A percentile compares a stretch with the other conserved stretches of the same genome.
phyloP scores from a whole-genome alignment of 2,797 vertebrate species.

The Spinus pinus region DNA sequence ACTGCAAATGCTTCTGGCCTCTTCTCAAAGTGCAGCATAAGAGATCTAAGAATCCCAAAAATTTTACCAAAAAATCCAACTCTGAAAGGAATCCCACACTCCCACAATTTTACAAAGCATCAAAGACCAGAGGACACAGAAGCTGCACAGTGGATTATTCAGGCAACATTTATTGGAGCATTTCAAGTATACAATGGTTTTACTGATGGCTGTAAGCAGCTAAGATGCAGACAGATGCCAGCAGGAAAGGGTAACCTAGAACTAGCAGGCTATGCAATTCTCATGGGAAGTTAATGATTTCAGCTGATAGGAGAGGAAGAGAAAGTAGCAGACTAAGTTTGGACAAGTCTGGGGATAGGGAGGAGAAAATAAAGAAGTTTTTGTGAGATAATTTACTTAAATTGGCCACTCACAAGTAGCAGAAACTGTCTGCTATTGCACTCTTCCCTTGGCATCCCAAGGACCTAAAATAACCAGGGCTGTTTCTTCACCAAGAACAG shows the following conservation, averaged over 20 bases:
- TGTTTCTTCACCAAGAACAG: neutral
- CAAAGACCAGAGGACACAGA: neutral
- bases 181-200: conserved; percentile 58
- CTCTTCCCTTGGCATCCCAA: neutral
- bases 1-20: neutral
- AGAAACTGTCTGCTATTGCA: conserved; percentile 33
- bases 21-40: neutral
- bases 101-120: neutral
- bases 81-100: neutral
- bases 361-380: neutral
- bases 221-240: conserved; percentile 11
- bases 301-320: neutral
- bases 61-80: neutral
- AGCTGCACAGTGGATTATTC: conserved; percentile 11
- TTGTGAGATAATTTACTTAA: neutral
- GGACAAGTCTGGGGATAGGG: neutral
- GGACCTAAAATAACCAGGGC: neutral
- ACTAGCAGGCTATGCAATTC: neutral
- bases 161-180: conserved; percentile 62
- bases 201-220: conserved; percentile 5
- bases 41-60: neutral
- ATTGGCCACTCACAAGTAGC: neutral
- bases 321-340: neutral
- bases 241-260: conserved; percentile 9
- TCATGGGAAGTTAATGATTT: neutral